Evolutionary conservation across 2,888 invertebrate genomes (phyloP), one percentile per base, ranked within the genome.

Genomic region (Philereme transversata): DNA sequence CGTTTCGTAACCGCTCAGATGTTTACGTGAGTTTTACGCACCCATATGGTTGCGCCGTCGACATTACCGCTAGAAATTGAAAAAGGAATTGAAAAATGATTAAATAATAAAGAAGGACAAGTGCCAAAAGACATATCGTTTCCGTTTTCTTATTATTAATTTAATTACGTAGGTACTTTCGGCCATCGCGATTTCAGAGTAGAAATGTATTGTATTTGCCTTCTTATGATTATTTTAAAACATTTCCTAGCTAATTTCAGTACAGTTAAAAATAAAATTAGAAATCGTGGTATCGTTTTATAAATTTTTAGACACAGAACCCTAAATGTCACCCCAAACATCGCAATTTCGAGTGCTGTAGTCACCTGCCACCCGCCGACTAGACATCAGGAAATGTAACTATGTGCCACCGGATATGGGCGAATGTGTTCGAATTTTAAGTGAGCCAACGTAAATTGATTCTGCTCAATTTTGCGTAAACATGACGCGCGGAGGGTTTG

Each of bases 11-110:
- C 84, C 85, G 86, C 85, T 87, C 80, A 78, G 82, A 89, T 84
- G 87, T 88, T 90, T 89, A 90, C 88, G 90, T 81, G 85, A 85
- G 70, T 90, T 90, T 90, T 90, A 91, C 86, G 86, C 87, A 83
- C 81, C 90, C 89, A 90, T 90, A 88, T 22, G 22, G 22, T 87
- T 82, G 79, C 76, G 71, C 76, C 75, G 69, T 71, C 75, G 74
- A 77, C 75, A 72, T 76, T 72, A 71, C 73, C 76, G 81, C 78
- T 81, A 84, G 86, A 89, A 89, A 90, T 90, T 88, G 90, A 90
- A 90, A 91, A 86, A 81, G 82, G 79, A 86, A 88, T 89, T 84
- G n/a, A n/a, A n/a, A n/a, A n/a, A 88, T 86, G 84, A 82, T 82
- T 76, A 81, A 87, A 87, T 88, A 45, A 52, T 36, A 35, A 44